These are phyloP conservation scores for Eucera pruinosa DNA, from an alignment of 2,888 invertebrate genomes.

Conservation along the genomic window DNA sequence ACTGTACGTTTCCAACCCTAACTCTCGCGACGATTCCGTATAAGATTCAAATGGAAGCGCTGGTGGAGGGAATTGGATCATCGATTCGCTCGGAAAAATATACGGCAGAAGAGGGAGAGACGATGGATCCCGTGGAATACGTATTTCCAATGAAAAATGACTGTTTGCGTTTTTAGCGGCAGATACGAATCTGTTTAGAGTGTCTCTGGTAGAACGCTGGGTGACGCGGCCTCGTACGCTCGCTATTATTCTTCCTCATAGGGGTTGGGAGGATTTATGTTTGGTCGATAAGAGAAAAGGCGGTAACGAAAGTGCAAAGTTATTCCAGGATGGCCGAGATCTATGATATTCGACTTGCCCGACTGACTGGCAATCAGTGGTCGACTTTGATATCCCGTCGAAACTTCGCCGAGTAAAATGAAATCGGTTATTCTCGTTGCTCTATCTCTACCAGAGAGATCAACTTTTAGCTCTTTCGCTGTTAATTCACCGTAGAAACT, in stretches of 20 bases:
- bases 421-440: not conserved
- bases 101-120: conserved; percentile 1
- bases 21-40: conserved; percentile 12
- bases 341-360: conserved; percentile 57
- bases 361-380: conserved; percentile 49
- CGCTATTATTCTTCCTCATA: conserved; percentile 41
- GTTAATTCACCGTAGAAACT: too few species aligned
- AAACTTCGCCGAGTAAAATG: conserved; percentile 2
- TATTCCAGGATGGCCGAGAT: conserved; percentile 48
- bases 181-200: conserved; percentile 60
- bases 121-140: conserved; percentile 27
- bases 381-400: conserved; percentile 14
- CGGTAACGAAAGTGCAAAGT: conserved; percentile 59
- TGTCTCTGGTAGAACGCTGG: conserved; percentile 41
- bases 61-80: conserved; percentile 32
- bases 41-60: conserved; percentile 34
- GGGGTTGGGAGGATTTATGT: conserved; percentile 56
- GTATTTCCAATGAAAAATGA: conserved; percentile 56
- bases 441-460: too few species aligned
- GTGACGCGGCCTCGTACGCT: conserved; percentile 33
- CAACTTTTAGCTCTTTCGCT: not conserved
- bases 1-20: too few species aligned
- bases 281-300: conserved; percentile 65
- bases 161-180: conserved; percentile 60
- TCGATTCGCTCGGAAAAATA: conserved; percentile 53